These are phyloP conservation scores for Sebastes hopkinsi DNA, from an alignment of 2,797 vertebrate genomes.

Conservation along the genomic window DNA sequence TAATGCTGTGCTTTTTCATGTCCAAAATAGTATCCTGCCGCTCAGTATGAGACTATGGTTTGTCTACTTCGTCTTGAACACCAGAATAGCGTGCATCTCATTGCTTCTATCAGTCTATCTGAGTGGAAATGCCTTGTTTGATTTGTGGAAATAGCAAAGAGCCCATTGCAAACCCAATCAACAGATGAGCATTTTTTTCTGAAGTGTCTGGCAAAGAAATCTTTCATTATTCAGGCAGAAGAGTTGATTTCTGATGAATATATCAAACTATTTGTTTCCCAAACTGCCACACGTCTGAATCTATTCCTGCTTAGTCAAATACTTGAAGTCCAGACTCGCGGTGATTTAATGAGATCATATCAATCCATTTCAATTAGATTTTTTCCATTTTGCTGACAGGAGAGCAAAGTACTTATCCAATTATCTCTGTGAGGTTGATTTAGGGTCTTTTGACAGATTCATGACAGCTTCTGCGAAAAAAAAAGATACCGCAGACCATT, in stretches of 20 bases:
- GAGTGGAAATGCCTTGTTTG: slow-evolving; percentile 7
- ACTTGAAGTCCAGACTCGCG: neutral
- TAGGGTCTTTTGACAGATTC: neutral
- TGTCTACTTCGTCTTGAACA: neutral
- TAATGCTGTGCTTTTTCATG: neutral
- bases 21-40: neutral
- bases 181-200: slow-evolving; percentile 9
- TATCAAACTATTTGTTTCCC: neutral
- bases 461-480: neutral
- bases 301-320: neutral
- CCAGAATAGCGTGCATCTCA: neutral
- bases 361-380: slow-evolving; percentile 8
- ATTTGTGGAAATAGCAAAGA: slow-evolving; percentile 25
- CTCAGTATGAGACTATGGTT: neutral
- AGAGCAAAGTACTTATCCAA: slow-evolving; percentile 37
- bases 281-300: neutral
- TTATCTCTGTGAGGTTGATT: slow-evolving; percentile 40
- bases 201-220: slow-evolving; percentile 7
- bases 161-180: slow-evolving; percentile 11
- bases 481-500: neutral
- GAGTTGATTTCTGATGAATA: slow-evolving; percentile 20
- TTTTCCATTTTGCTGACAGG: slow-evolving; percentile 12
- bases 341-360: slow-evolving; percentile 43
- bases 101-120: slow-evolving; percentile 1
- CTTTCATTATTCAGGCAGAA: slow-evolving; percentile 20